Evolutionary conservation across 2,113 vertebrate species (phyloP), one percentile per base, ranked within the genome.

Genomic region (Guaruba guarouba): DNA sequence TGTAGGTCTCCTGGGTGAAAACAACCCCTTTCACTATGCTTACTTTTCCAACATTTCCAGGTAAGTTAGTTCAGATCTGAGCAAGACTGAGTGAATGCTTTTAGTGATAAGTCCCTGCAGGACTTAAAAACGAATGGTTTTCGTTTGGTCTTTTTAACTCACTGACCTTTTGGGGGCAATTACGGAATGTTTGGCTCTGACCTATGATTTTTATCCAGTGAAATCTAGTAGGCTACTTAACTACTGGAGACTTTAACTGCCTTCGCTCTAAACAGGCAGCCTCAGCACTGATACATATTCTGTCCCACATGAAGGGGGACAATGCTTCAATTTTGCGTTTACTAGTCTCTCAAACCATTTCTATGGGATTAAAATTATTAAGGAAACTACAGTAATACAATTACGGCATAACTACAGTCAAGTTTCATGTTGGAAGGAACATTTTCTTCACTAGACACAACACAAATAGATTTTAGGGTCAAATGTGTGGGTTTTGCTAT

Each of bases 401-500:
- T 66, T 41, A 64, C 2, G 10, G 35, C 28, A 35, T 39, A 78
- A 35, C 4, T 78, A 27, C 52, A 74, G 37, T n/a, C 39, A 91
- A 41, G 67, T 86, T 52, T 61, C 33, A 46, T 78, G 51, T 9
- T 61, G 16, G 5, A 88, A 82, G 20, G 75, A 33, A 17, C 28
- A 37, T 68, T 88, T 71, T 46, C 29, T 75, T 73, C 35, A 71
- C 6, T 71, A 87, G 28, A 75, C 49, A 74, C 4, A 75, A 66
- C 13, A 57, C 33, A 80, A 88, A 79, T 2, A 69, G 28, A 74
- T 62, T 83, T 69, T 66, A 76, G 1, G 1, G 7, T 39, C 17
- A 78, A 3, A 5, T 27, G 10, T 12, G 24, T 9, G 13, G 0
- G 0, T 7, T 52, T 76, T 44, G 3, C 63, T 46, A 63, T 24